Conservation (phyloP, 1,140 invertebrate species). For the Polypedilum pembai region DNA sequence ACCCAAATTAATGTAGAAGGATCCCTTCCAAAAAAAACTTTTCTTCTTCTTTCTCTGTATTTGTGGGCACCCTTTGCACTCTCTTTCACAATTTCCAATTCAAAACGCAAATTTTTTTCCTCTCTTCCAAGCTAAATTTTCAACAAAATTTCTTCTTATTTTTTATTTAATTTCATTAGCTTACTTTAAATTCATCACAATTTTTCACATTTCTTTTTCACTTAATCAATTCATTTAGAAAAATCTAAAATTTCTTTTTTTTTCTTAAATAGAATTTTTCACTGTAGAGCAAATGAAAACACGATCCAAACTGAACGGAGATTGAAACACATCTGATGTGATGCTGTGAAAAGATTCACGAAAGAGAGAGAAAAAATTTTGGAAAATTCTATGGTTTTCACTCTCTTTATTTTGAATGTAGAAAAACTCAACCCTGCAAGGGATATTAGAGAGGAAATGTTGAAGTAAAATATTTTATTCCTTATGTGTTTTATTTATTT, state of each 20-base stretch:
- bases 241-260: neutral
- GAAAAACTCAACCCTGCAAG: neutral
- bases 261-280: neutral
- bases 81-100: neutral
- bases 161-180: neutral
- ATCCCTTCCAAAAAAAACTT: neutral
- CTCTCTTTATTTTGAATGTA: neutral
- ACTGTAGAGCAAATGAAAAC: neutral
- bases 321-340: conserved; percentile 21
- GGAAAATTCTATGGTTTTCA: neutral
- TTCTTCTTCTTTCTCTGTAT: neutral
- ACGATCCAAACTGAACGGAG: neutral
- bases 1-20: conserved; percentile 4
- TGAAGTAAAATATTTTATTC: neutral
- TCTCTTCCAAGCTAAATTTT: neutral
- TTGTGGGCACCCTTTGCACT: neutral
- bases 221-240: neutral
- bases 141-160: neutral
- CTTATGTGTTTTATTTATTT: neutral
- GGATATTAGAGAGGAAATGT: neutral
- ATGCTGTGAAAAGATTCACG: neutral
- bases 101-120: neutral
- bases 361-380: neutral
- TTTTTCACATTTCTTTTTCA: neutral
- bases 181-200: neutral